These are phyloP conservation scores for Dinoponera quadriceps DNA, from an alignment of 1,140 invertebrate species.

Conservation along the genomic window DNA sequence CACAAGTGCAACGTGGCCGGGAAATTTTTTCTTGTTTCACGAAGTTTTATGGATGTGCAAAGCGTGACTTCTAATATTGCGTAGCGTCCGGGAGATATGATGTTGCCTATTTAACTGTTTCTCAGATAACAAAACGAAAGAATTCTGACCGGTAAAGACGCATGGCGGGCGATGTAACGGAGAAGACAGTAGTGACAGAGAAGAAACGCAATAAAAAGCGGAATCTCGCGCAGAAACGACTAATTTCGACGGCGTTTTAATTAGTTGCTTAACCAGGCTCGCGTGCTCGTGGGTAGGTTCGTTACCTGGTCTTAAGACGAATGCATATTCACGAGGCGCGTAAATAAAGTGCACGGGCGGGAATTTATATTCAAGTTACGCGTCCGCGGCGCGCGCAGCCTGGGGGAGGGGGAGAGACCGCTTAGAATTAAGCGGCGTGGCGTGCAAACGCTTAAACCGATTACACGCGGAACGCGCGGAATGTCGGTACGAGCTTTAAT, in stretches of 20 bases:
- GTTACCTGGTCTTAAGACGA: constrained; percentile 51
- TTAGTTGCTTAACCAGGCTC: constrained; percentile 26
- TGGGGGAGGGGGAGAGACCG: constrained; percentile 30
- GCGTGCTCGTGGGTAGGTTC: not conserved
- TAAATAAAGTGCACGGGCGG: constrained; percentile 51
- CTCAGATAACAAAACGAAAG: too few relatives aligned
- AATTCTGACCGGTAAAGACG: too few relatives aligned
- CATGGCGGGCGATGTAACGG: too few relatives aligned
- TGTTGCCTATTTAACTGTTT: too few relatives aligned
- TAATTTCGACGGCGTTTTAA: constrained; percentile 35
- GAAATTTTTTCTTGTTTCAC: too few relatives aligned
- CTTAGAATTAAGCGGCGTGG: constrained; percentile 64
- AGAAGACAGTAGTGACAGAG: too few relatives aligned
- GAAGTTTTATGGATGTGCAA: too few relatives aligned
- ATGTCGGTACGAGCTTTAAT: constrained; percentile 67
- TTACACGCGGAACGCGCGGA: constrained; percentile 66
- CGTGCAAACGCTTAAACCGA: constrained; percentile 68
- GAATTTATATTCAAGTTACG: constrained; percentile 51
- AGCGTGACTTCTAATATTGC: too few relatives aligned
- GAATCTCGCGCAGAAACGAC: not conserved
- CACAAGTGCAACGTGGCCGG: too few relatives aligned
- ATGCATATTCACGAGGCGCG: constrained; percentile 63
- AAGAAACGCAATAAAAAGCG: too few relatives aligned
- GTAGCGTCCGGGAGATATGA: too few relatives aligned
- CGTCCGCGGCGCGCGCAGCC: not conserved